Evolutionary conservation across 2,113 vertebrate genomes (phyloP).

Genomic region (Podarcis muralis): DNA sequence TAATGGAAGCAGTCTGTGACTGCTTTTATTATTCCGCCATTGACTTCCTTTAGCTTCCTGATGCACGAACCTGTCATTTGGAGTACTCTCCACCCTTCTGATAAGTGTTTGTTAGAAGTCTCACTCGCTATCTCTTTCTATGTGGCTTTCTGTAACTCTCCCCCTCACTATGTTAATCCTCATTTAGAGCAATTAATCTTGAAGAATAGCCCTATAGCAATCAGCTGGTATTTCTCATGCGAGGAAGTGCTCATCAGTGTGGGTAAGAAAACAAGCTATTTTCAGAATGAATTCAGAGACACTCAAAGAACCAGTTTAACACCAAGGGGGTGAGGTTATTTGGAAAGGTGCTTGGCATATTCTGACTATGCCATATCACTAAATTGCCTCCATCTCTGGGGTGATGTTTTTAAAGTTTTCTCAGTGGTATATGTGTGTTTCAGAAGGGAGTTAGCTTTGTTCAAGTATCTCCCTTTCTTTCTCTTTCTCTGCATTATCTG

Average conservation of each 20-base stretch:
- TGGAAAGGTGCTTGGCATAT: slow-evolving; percentile 23
- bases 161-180: slow-evolving; percentile 33
- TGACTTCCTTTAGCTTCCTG: neutral
- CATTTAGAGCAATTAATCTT: slow-evolving; percentile 36
- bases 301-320: slow-evolving; percentile 33
- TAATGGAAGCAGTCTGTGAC: slow-evolving; percentile 16
- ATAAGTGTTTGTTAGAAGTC: slow-evolving; percentile 1
- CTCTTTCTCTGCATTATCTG: neutral
- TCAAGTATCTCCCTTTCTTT: neutral
- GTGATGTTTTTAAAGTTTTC: neutral
- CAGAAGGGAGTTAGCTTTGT: neutral
- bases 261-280: slow-evolving; percentile 17
- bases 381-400: slow-evolving; percentile 12
- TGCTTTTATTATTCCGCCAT: slow-evolving; percentile 11
- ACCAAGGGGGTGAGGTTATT: slow-evolving; percentile 30
- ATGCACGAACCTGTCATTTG: neutral
- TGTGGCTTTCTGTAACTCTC: slow-evolving; percentile 20
- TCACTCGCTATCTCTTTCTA: slow-evolving; percentile 22
- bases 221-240: slow-evolving; percentile 31
- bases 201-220: slow-evolving; percentile 33
- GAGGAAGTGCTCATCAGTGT: slow-evolving; percentile 33
- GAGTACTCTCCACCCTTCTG: slow-evolving; percentile 13
- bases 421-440: neutral
- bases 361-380: slow-evolving; percentile 22
- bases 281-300: slow-evolving; percentile 52